Evolutionary conservation across 2,888 invertebrate genomes (phyloP).

Genomic region (Nomada flava): DNA sequence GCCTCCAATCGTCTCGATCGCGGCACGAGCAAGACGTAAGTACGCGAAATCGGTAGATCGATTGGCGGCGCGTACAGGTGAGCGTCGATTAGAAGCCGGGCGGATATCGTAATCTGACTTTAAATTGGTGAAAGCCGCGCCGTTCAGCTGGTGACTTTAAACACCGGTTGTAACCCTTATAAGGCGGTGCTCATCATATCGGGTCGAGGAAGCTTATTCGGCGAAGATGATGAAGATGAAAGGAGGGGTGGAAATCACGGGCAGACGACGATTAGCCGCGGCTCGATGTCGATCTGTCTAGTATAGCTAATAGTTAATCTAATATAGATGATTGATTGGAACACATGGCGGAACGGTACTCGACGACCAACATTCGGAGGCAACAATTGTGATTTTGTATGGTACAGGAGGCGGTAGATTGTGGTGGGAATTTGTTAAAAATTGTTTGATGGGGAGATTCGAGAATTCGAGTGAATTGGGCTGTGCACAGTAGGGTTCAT

Average conservation of each 20-base stretch:
- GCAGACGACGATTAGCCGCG: constrained; percentile 33
- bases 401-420: no score
- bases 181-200: constrained; percentile 67
- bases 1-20: not conserved
- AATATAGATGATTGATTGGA: constrained; percentile 32
- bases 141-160: constrained; percentile 63
- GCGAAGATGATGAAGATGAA: not conserved
- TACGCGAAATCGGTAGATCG: constrained; percentile 62
- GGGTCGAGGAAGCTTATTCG: constrained; percentile 21
- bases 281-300: constrained; percentile 4
- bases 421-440: no score
- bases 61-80: constrained; percentile 44
- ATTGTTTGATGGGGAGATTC: no score
- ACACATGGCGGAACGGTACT: not conserved
- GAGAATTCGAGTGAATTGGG: no score
- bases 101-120: constrained; percentile 68
- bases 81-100: constrained; percentile 69
- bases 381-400: no score
- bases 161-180: constrained; percentile 67
- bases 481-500: no score
- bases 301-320: constrained; percentile 25
- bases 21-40: not conserved
- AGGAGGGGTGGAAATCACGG: constrained; percentile 36
- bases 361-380: no score
- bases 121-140: constrained; percentile 72